Evolutionary conservation across 2,113 vertebrate species (phyloP), one percentile per base, ranked within the genome.

Genomic region (Austrofundulus limnaeus): DNA sequence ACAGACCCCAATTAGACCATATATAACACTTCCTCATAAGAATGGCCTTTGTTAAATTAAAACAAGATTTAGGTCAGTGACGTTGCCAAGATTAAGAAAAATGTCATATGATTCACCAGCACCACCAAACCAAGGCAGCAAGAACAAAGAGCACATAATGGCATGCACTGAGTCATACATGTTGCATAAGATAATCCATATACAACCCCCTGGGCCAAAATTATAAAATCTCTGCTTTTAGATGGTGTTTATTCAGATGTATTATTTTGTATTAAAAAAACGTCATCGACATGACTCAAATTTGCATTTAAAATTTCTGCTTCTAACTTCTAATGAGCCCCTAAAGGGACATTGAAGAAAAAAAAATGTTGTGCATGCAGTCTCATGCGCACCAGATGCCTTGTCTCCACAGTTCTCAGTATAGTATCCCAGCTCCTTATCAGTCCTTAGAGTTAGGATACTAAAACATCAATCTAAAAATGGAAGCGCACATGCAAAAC

Each of bases 131-230:
- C 38, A n/a, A 42, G 47, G 16, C 49, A 53, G 61, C 51, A 51
- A 50, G 75, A 61, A 56, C 58, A 19, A 38, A 61, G 53, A 48
- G 20, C 16, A 58, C 23, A 45, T 64, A 41, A 42, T 49, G 46
- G 50, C 60, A 66, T 78, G 53, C 66, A 76, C 47, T 28, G 28
- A 79, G 49, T 47, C 46, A 57, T 72, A 61, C 50, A 56, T 65
- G 80, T 83, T 86, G 58, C 78, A 72, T 86, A 80, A 88, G 68
- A 57, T 70, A 76, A 72, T 69, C 73, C 68, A 81, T 73, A 73
- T 74, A 28, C 15, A 51, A 9, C 49, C 49, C 39, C 31, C 9
- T 24, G 2, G 49, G 19, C 46, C 19, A 48, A 49, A 9, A 49
- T 19, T 15, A 51, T 28, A 6, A 16, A n/a, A 31, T 52, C 50